Evolutionary conservation across 1,140 invertebrate species (phyloP).

Genomic region (Schmidtea mediterranea): DNA sequence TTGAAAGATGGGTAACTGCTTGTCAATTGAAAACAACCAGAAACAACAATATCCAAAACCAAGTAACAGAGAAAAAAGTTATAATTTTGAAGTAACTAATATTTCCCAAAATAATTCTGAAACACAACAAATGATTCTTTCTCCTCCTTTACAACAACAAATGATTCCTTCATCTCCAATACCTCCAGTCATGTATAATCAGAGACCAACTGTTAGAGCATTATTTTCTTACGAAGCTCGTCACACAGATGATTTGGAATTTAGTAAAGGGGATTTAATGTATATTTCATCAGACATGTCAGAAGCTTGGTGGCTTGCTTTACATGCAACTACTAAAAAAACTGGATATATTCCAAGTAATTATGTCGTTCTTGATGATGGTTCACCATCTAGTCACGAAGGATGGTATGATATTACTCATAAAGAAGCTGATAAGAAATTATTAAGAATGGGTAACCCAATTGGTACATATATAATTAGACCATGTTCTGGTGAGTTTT

Average conservation of each 20-base stretch:
- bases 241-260: conserved; percentile 8
- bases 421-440: conserved; percentile 7
- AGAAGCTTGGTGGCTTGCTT: conserved; percentile 20
- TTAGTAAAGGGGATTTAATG: conserved; percentile 7
- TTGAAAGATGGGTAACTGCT: too few species aligned
- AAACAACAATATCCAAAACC: too few species aligned
- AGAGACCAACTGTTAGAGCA: conserved; percentile 3
- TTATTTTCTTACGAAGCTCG: conserved; percentile 6
- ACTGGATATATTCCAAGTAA: conserved; percentile 25
- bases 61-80: too few species aligned
- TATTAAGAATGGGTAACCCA: conserved; percentile 6
- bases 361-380: conserved; percentile 20
- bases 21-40: too few species aligned
- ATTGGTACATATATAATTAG: conserved; percentile 14
- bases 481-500: conserved; percentile 43
- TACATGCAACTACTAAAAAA: conserved; percentile 13
- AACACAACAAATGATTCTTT: too few species aligned
- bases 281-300: conserved; percentile 5
- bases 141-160: too few species aligned
- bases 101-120: too few species aligned
- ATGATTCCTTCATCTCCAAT: too few species aligned
- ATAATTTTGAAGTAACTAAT: too few species aligned
- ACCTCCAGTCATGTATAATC: too few species aligned
- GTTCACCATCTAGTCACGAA: conserved; percentile 8
- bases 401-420: conserved; percentile 6